Conservation (phyloP, 2,888 invertebrate genomes). For the Eumacrocentrus americanus region DNA sequence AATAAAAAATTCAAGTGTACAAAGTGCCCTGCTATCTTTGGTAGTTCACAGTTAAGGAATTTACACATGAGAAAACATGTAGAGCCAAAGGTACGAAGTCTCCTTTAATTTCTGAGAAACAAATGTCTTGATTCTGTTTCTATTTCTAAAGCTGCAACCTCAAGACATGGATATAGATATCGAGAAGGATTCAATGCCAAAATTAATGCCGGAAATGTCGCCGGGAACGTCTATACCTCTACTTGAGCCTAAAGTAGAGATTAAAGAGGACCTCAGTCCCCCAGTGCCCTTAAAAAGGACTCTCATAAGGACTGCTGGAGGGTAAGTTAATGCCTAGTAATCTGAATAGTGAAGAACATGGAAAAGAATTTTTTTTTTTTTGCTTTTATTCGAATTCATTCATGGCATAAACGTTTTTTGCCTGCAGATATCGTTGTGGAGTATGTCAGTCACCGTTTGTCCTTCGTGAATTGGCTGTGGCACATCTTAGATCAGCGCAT, state of each 20-base stretch:
- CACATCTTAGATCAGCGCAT: constrained; percentile 55
- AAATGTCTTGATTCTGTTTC: not conserved
- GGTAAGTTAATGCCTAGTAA: constrained; percentile 37
- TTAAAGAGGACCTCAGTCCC: constrained; percentile 42
- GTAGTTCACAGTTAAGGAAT: constrained; percentile 46
- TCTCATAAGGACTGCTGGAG: constrained; percentile 48
- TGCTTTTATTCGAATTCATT: too few species aligned
- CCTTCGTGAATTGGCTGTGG: constrained; percentile 51
- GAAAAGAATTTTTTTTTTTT: constrained; percentile 3
- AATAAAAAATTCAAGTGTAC: constrained; percentile 48
- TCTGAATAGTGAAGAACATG: not conserved
- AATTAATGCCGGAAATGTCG: constrained; percentile 43
- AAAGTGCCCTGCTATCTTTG: constrained; percentile 46
- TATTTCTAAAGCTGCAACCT: constrained; percentile 28
- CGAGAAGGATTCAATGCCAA: constrained; percentile 43
- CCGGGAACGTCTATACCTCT: constrained; percentile 40
- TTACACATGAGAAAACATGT: constrained; percentile 47
- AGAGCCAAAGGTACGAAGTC: constrained; percentile 35
- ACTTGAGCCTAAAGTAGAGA: constrained; percentile 46
- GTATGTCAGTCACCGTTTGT: constrained; percentile 55
- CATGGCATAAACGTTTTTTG: too few species aligned
- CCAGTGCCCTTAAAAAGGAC: constrained; percentile 51
- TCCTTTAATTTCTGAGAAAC: not conserved
- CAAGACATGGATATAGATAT: constrained; percentile 27
- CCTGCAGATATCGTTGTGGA: constrained; percentile 52